Conservation (phyloP, 1,140 invertebrate species). For the Cheumatopsyche charites region DNA sequence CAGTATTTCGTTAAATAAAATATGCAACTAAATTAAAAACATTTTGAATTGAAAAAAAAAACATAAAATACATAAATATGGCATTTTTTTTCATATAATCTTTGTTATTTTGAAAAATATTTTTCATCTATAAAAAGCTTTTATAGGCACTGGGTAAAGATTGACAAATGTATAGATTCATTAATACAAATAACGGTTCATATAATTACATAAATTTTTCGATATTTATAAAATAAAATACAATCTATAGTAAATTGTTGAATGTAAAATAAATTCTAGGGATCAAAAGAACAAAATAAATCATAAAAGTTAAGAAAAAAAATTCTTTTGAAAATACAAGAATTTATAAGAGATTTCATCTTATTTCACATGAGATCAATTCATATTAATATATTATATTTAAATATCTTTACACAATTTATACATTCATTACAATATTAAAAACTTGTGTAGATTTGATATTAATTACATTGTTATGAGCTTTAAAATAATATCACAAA, state of each 20-base stretch:
- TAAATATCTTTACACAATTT: too few species aligned
- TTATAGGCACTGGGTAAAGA: conserved; percentile 43
- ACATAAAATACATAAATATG: conserved; percentile 31
- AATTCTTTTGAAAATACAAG: background rate
- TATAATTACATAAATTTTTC: background rate
- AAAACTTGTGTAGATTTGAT: too few species aligned
- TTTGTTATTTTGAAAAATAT: conserved; percentile 37
- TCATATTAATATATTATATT: too few species aligned
- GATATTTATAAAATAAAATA: background rate
- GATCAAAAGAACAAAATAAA: background rate
- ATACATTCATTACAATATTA: too few species aligned
- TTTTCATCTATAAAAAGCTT: conserved; percentile 41
- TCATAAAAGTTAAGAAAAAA: background rate
- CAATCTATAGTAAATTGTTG: background rate
- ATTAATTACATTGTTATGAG: background rate
- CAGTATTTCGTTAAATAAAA: too few species aligned
- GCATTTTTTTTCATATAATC: conserved; percentile 32
- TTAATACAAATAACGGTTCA: background rate
- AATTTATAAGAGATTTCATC: background rate
- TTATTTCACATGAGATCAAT: too few species aligned
- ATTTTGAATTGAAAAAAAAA: background rate
- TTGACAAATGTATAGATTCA: conserved; percentile 40
- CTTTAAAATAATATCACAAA: background rate
- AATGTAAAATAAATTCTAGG: background rate
- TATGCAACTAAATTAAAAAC: background rate